Evolutionary conservation across 2,888 invertebrate genomes (phyloP).

Genomic region (Campaea margaritaria): DNA sequence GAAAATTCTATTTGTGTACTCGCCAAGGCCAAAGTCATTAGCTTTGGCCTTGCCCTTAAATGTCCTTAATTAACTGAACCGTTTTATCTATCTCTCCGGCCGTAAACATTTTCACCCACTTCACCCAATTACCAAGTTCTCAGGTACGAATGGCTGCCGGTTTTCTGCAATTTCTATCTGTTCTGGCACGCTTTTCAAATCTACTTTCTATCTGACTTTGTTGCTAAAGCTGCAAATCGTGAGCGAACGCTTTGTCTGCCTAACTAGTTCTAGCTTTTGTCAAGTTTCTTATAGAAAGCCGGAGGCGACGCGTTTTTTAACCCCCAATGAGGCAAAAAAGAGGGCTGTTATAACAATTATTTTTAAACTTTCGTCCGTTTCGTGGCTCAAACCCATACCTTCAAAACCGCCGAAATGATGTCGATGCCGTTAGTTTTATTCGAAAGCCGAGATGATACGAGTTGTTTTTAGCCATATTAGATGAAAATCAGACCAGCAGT

Average conservation of each 20-base stretch:
- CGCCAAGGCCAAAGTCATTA: conserved; percentile 29
- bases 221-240: conserved; percentile 2
- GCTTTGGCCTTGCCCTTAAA: conserved; percentile 32
- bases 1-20: conserved; percentile 10
- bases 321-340: too few species aligned
- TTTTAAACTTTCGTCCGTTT: too few species aligned
- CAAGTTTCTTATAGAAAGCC: neutral
- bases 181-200: conserved; percentile 17
- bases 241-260: neutral
- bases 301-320: too few species aligned
- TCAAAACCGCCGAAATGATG: too few species aligned
- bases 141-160: conserved; percentile 26
- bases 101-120: conserved; percentile 30
- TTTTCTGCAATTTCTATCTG: conserved; percentile 25
- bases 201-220: conserved; percentile 15
- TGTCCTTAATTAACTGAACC: conserved; percentile 20
- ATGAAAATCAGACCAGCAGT: too few species aligned
- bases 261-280: neutral
- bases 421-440: too few species aligned
- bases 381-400: too few species aligned
- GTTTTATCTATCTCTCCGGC: conserved; percentile 25
- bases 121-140: conserved; percentile 34
- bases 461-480: too few species aligned
- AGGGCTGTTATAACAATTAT: too few species aligned
- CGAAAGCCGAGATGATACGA: too few species aligned